Evolutionary conservation across 2,113 vertebrate species (phyloP).

Genomic region (Raja brachyura): DNA sequence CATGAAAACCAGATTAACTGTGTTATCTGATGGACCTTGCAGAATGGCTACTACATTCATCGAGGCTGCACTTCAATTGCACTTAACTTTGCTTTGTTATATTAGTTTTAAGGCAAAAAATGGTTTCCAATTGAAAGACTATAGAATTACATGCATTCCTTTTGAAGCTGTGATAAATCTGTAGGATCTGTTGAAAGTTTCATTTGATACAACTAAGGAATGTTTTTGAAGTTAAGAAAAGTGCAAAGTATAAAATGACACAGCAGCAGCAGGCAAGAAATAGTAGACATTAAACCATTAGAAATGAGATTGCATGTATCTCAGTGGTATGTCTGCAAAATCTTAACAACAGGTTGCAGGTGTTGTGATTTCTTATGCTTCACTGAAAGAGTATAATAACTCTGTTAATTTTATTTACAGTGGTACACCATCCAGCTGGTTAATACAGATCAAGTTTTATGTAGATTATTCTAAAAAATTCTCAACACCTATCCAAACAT

Average conservation of each 20-base stretch:
- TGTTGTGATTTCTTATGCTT: not conserved
- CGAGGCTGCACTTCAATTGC: not conserved
- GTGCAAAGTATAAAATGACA: not conserved
- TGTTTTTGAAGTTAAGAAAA: not conserved
- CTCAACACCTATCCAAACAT: too few relatives aligned
- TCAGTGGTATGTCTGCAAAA: not conserved
- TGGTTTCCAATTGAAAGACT: not conserved
- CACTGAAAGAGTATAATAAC: not conserved
- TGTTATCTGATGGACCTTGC: too few relatives aligned
- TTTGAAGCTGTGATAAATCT: not conserved
- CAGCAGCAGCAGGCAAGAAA: not conserved
- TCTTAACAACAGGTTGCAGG: not conserved
- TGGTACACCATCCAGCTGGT: not conserved
- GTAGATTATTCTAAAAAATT: not conserved
- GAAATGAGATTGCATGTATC: not conserved
- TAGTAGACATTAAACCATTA: not conserved
- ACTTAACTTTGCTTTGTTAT: not conserved
- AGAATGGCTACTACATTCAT: not conserved
- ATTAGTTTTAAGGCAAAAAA: not conserved
- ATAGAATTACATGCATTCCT: not conserved
- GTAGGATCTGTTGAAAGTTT: not conserved
- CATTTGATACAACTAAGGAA: constrained; percentile 1
- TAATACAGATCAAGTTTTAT: not conserved
- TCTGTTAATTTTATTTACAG: not conserved
- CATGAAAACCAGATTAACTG: not conserved